These are phyloP conservation scores for Calephelis nemesis DNA, from an alignment of 1,140 invertebrate genomes.

Conservation along the genomic window DNA sequence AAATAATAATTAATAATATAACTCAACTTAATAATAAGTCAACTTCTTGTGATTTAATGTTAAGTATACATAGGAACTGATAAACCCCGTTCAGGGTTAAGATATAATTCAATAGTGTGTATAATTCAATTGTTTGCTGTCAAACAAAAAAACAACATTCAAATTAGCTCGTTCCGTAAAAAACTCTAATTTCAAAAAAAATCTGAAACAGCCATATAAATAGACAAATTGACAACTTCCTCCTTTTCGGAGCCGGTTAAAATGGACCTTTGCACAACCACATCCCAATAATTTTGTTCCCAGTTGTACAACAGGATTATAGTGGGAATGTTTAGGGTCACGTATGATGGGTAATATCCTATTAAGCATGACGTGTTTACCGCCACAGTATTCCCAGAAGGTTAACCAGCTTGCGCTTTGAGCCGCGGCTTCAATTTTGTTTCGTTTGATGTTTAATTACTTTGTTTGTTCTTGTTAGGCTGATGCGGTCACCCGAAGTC, in stretches of 20 bases:
- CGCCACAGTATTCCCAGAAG: slow-evolving; percentile 17
- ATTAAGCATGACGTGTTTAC: slow-evolving; percentile 18
- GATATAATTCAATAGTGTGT: too few species aligned
- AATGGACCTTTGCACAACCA: background rate
- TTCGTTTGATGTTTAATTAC: slow-evolving; percentile 78
- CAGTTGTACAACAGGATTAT: background rate
- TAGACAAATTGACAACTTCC: too few species aligned
- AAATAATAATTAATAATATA: too few species aligned
- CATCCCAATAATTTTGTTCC: background rate
- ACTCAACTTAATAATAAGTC: too few species aligned
- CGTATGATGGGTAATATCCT: slow-evolving; percentile 19
- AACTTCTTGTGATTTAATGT: too few species aligned
- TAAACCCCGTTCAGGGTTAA: too few species aligned
- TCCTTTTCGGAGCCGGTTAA: background rate
- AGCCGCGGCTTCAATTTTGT: slow-evolving; percentile 67
- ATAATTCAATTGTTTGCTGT: too few species aligned
- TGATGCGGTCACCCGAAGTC: slow-evolving; percentile 69
- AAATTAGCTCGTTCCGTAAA: too few species aligned
- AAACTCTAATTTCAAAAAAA: too few species aligned
- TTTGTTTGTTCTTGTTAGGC: slow-evolving; percentile 74
- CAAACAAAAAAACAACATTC: too few species aligned
- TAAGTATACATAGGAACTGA: too few species aligned
- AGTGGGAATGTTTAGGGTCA: background rate
- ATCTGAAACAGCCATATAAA: too few species aligned
- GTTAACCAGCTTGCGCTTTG: slow-evolving; percentile 44